Base-by-base conservation (phyloP, 2,797 vertebrate species). In the Dendrocincla tyrannina region DNA sequence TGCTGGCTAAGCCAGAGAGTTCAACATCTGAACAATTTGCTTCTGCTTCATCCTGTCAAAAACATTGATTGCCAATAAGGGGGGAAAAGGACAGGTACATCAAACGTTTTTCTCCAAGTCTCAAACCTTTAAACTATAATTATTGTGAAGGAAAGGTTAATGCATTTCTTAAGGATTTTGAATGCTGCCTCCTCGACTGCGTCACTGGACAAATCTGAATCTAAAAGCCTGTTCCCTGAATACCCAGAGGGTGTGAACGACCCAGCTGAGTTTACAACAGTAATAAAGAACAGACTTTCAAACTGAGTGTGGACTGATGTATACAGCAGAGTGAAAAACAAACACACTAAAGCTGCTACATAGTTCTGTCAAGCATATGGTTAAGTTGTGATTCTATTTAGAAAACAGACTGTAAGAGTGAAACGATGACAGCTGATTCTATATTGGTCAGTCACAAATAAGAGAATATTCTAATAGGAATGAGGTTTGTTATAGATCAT, bases 291-390 rank as follows among this genome's bases (percentile, higher is more conserved):
- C 67, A 86, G 80, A 52, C 58, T 89, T 62, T 22, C 50, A 73
- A 74, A 80, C 44, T 5, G 27, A 81, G 68, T 8, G 50, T 13
- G 41, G 70, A 56, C 62, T 78, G 62, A 33, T 80, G 47, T 7
- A 67, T 2, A 72, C 17, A 19, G 90, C 82, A 87, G 33, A 64
- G 62, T 68, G 77, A 69, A 88, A 75, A 95, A 80, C 75, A 92
- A 95, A 93, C 88, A 93, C 25, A 9, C 72, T 70, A 82, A 87
- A 90, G 77, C 91, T 77, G 92, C 93, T 72, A 77, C 73, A 88
- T 88, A 73, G 93, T 88, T 95, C 85, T 89, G 53, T 76, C 80
- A 87, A 75, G 74, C 93, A 95, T 95, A 95, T 92, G 93, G 90
- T 88, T 75, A 91, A 77, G 56, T 82, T 93, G 89, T 27, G 73